These are phyloP conservation scores for Yoshiicerus persimilis DNA, from an alignment of 1,140 invertebrate species.

Conservation along the genomic window DNA sequence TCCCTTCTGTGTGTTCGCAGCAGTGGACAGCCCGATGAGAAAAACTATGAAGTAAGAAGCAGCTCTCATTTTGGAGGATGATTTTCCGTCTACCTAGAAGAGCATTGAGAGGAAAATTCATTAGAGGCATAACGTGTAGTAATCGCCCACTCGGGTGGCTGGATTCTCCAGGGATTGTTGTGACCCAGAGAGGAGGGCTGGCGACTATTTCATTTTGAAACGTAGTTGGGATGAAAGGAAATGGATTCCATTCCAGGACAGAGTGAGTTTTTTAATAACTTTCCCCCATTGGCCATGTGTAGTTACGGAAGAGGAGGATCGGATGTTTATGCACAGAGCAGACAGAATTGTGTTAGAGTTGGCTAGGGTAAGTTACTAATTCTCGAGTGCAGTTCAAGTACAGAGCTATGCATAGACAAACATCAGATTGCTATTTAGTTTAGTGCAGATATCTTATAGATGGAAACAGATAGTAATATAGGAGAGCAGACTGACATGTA, in stretches of 20 bases:
- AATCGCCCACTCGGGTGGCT: neutral
- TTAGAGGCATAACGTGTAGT: neutral
- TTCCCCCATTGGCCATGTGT: neutral
- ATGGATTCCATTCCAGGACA: neutral
- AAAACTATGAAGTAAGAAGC: neutral
- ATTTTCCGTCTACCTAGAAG: neutral
- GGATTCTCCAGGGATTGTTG: neutral
- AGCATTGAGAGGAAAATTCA: neutral
- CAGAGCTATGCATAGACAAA: neutral
- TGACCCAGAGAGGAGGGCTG: neutral
- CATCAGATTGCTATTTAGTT: neutral
- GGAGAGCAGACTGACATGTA: neutral
- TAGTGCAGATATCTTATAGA: neutral
- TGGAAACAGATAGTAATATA: neutral
- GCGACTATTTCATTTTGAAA: neutral
- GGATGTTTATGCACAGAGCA: neutral
- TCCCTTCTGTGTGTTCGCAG: neutral
- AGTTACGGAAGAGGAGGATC: neutral
- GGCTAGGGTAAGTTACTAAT: neutral
- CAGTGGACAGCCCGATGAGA: neutral
- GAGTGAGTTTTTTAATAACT: neutral
- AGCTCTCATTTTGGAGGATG: conserved; percentile 10
- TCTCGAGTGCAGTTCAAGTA: too few species aligned
- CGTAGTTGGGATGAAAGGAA: neutral
- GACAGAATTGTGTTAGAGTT: neutral